Percentiles rank a stretch among this genome's conserved stretches.
These are phyloP conservation scores for Ceyx margarethae DNA, from an alignment of 2,113 vertebrate species.

Conservation along the genomic window DNA sequence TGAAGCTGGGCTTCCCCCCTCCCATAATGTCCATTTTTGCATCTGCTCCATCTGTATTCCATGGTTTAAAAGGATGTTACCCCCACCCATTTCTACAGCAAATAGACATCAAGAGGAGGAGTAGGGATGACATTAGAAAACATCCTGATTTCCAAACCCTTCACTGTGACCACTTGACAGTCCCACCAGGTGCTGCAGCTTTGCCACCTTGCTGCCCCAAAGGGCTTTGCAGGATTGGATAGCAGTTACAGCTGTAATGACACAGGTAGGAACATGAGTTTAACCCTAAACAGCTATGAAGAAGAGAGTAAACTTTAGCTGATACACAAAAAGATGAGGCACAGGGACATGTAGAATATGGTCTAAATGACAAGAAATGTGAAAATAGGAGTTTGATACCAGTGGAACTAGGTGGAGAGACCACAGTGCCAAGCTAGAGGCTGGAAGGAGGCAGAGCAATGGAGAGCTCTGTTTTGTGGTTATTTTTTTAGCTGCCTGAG, in stretches of 20 bases:
- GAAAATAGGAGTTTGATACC: neutral
- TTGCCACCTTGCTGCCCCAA: neutral
- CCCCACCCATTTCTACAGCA: neutral
- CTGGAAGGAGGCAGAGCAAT: neutral
- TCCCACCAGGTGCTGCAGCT: neutral
- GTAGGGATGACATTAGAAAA: neutral
- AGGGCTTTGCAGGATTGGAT: neutral
- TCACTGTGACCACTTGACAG: neutral
- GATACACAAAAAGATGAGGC: neutral
- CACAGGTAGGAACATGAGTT: neutral
- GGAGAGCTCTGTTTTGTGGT: neutral
- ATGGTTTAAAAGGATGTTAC: neutral
- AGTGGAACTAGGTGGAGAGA: neutral
- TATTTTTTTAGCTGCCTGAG: neutral
- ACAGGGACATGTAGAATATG: neutral
- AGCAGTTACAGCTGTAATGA: neutral
- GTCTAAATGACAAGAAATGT: neutral
- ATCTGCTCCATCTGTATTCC: neutral
- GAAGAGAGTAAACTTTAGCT: neutral
- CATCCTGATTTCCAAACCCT: neutral
- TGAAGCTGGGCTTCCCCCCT: neutral
- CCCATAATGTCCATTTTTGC: neutral
- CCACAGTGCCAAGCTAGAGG: neutral
- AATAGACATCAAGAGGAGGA: neutral
- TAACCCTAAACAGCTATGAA: neutral